Evolutionary conservation across 2,113 vertebrate species (phyloP), one percentile per base, ranked within the genome.

Genomic region (Cathartes aura): DNA sequence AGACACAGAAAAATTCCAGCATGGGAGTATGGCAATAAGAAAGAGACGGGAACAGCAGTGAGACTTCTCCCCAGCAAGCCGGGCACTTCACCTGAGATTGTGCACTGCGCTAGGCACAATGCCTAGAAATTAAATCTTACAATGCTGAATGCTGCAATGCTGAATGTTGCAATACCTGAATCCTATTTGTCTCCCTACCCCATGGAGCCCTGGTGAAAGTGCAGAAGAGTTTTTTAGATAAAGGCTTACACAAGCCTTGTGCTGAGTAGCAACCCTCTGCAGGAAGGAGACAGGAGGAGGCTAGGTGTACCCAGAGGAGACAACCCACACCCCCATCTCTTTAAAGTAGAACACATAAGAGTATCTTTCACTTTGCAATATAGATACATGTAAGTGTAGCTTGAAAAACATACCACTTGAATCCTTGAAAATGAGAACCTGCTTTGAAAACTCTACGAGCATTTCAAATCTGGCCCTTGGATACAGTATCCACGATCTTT

Each of bases 101-200:
- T 63, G 43, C 36, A 23, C 59, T 53, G 16, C 0, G 0, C 23
- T 70, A 53, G 70, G 27, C 40, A 80, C 0, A 0, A 47, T 24
- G 47, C 52, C 64, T 76, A 58, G 30, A 80, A 66, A 78, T 22
- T 3, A 52, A 13, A 4, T 38, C 30, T 38, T 52, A 30, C 27
- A 42, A 8, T 42, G 13, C 50, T 56, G 29, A 73, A 87, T 66
- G 50, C 22, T 38, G 55, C 62, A 86, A 18, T 62, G 32, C 5
- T 30, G 48, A 40, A 55, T 47, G 47, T 52, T 85, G 71, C 74
- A 79, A 43, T 19, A 5, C 1, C 2, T 13, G 8, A 60, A 76
- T 83, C 21, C 48, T 62, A 2, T 27, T 87, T 71, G 15, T 32
- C 42, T 66, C 38, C 27, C 9, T 47, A 27, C 8, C 27, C 18